Conservation (phyloP, 2,888 invertebrate species). For the Ormyrus thymus region DNA sequence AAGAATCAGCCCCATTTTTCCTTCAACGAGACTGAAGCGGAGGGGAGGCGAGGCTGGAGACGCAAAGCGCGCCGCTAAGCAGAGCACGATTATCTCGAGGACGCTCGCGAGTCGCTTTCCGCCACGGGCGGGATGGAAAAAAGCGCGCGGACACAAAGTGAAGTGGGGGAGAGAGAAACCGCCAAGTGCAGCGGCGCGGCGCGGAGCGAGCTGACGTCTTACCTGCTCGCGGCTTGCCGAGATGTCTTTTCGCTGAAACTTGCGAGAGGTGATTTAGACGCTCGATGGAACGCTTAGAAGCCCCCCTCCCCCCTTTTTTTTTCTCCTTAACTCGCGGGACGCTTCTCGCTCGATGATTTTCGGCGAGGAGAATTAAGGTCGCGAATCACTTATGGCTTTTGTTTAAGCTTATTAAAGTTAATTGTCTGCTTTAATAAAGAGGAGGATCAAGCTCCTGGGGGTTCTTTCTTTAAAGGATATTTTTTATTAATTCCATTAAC, state of each 20-base stretch:
- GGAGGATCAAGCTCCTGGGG: too few relatives aligned
- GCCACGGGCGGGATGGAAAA: neutral
- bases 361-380: too few relatives aligned
- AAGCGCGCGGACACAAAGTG: neutral
- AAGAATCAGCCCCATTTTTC: neutral
- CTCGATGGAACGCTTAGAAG: neutral
- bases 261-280: constrained; percentile 13
- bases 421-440: too few relatives aligned
- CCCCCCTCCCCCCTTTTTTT: neutral
- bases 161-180: neutral
- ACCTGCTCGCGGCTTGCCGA: neutral
- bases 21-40: constrained; percentile 19
- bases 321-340: neutral
- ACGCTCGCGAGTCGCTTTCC: neutral
- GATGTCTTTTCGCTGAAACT: neutral
- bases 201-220: constrained; percentile 8
- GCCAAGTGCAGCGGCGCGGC: neutral
- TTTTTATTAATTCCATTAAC: too few relatives aligned
- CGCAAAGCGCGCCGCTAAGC: neutral
- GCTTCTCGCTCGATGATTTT: neutral
- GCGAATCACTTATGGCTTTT: too few relatives aligned
- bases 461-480: too few relatives aligned
- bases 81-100: constrained; percentile 12
- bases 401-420: too few relatives aligned
- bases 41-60: too few relatives aligned